A percentile compares a stretch with the other conserved stretches of the same genome.
These are phyloP conservation scores for Meriones unguiculatus DNA, from an alignment of 2,113 vertebrate genomes.

Conservation along the genomic window DNA sequence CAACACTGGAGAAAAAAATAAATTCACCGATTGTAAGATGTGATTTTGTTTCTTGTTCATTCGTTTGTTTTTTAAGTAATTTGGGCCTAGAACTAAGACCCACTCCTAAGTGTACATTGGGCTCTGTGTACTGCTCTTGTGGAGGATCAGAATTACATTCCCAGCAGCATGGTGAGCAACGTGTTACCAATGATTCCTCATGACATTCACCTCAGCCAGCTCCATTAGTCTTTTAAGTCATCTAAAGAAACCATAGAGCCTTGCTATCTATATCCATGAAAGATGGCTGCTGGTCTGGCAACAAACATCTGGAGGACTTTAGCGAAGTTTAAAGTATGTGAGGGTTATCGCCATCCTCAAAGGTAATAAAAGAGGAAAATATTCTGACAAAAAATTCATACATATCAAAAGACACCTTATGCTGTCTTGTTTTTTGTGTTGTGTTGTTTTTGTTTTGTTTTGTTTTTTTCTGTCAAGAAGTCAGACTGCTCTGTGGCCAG, in stretches of 20 bases:
- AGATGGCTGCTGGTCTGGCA: background rate
- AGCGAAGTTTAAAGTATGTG: background rate
- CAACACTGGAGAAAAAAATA: background rate
- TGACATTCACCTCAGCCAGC: background rate
- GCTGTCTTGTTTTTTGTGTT: background rate
- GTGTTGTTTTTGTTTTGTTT: background rate
- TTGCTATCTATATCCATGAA: background rate
- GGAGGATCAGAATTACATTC: background rate
- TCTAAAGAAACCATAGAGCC: background rate
- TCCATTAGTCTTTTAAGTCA: background rate
- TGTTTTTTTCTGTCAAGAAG: background rate
- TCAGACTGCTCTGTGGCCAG: background rate
- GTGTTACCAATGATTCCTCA: background rate
- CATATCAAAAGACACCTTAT: background rate
- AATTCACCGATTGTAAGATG: background rate
- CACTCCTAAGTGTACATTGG: background rate
- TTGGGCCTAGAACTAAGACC: too few relatives aligned
- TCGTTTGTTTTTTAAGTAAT: background rate
- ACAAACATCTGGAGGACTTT: background rate
- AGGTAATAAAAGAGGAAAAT: background rate
- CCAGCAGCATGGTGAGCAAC: background rate
- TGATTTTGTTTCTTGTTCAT: constrained; percentile 19
- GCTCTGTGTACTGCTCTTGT: background rate
- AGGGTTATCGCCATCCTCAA: background rate
- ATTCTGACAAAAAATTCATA: background rate